Evolutionary conservation across 2,888 invertebrate species (phyloP), one percentile per base, ranked within the genome.

Genomic region (Meta bourneti): DNA sequence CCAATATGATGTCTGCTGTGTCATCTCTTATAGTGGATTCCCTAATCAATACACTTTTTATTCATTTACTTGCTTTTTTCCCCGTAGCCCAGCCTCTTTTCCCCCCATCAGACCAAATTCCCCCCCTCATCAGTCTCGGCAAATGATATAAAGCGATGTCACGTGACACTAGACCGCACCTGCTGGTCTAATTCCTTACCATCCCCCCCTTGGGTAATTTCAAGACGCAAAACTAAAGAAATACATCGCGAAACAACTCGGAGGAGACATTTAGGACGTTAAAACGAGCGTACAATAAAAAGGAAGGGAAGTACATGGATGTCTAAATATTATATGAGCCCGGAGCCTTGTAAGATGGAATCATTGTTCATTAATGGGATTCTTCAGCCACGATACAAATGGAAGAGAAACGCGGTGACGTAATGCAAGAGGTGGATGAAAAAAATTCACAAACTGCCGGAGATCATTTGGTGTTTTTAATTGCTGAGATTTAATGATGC

Each of bases 81-180:
- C 34, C 34, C 1, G 16, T 69, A 34, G n/a, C 34, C 34, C 34
- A 34, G 34, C 34, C 4, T n/a, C n/a, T 79, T 69, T 80, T 80
- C 69, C 51, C 79, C 69, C 61, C 80, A 80, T 80, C 80, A 69
- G 69, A 61, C 61, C 34, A 6, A 16, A 61, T 69, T 80, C 48
- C 61, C 61, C 75, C 61, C 19, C 79, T 80, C 80, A 61, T 80
- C 61, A 61, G 61, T 80, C 80, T 34, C 69, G 13, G 34, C 61
- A 80, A 80, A 80, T 69, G 61, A 80, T 69, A 34, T 61, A 80
- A 80, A 80, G 61, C 69, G 80, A 61, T 69, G 61, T 20, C 54
- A 79, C 80, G 34, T 69, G 80, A 61, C 61, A 80, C 34, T 72
- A 72, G 19, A 80, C 80, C 34, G 80, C 80, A 80, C 80, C 80